Evolutionary conservation across 2,113 vertebrate species (phyloP).

Genomic region (Tragelaphus buxtoni): DNA sequence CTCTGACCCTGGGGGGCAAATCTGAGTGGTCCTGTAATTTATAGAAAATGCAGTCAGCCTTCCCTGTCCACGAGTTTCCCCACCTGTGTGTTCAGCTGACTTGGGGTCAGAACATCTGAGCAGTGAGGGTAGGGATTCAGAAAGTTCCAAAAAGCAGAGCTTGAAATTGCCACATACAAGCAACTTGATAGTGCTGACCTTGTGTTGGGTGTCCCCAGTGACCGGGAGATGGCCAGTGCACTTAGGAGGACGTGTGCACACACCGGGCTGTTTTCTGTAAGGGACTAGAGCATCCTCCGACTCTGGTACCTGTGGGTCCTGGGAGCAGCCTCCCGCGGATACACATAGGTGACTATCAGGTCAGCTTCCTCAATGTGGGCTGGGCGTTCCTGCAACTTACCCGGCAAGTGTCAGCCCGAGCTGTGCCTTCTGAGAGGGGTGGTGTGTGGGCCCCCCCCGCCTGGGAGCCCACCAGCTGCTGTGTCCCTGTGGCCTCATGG

Average conservation of each 20-base stretch:
- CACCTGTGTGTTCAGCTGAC: neutral
- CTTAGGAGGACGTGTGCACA: neutral
- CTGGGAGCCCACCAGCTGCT: accelerated
- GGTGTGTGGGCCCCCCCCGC: accelerated
- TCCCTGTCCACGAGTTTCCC: neutral
- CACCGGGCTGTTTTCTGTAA: accelerated
- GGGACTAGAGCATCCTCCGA: neutral
- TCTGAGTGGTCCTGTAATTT: neutral
- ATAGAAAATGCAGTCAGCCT: too few relatives aligned
- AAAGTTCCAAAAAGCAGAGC: neutral
- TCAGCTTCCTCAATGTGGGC: neutral
- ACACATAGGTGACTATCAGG: neutral
- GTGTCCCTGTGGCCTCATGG: accelerated
- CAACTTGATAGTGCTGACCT: accelerated
- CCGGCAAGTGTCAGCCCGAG: neutral
- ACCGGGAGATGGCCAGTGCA: neutral
- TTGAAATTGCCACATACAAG: neutral
- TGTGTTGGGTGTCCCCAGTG: neutral
- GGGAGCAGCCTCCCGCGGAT: neutral
- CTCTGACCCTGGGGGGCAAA: neutral
- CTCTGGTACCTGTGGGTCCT: neutral
- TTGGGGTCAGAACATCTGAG: neutral
- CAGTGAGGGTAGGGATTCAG: neutral
- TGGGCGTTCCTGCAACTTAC: too few relatives aligned
- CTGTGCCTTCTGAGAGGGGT: neutral